Percentiles rank a stretch among this genome's conserved stretches.
Conservation (phyloP, 2,797 vertebrate species). For the Melanotaenia maccullochi region DNA sequence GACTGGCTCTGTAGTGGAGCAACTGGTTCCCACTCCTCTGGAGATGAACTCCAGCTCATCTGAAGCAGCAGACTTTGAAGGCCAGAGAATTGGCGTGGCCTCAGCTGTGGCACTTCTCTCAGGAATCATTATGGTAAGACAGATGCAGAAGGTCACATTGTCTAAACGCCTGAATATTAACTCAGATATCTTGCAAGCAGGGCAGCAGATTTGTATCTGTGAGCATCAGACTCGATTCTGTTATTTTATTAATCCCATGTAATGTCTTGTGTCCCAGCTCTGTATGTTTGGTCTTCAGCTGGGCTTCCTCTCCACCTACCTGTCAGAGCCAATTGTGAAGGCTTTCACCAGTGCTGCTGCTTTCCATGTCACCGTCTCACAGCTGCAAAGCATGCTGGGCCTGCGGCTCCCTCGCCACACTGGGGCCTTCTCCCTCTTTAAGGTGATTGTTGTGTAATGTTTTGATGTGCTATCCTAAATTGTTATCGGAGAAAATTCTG, state of each 20-base stretch:
- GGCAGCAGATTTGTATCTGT: not conserved
- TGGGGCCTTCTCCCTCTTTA: conserved; percentile 91
- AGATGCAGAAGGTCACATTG: not conserved
- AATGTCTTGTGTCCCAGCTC: conserved; percentile 76
- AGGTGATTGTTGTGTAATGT: conserved; percentile 71
- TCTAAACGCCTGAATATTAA: not conserved
- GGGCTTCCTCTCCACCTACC: conserved; percentile 91
- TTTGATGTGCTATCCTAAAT: not conserved
- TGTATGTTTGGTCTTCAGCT: conserved; percentile 91
- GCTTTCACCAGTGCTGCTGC: conserved; percentile 93
- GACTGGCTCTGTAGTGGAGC: conserved; percentile 92
- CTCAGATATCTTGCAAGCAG: not conserved
- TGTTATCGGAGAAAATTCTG: not conserved
- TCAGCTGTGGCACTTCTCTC: conserved; percentile 90
- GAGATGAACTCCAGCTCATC: conserved; percentile 82
- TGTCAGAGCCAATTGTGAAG: conserved; percentile 93
- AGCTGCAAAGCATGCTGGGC: conserved; percentile 92
- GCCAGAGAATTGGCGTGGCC: conserved; percentile 88
- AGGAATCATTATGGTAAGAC: conserved; percentile 88
- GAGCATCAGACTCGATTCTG: not conserved
- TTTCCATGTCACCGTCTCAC: conserved; percentile 91
- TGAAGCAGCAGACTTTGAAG: conserved; percentile 83
- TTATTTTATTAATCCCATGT: not conserved
- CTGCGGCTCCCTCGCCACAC: conserved; percentile 87
- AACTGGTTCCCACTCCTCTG: conserved; percentile 85